phyloP scores from a whole-genome alignment of 2,888 invertebrate genomes.

The Petrolisthes manimaculis region DNA sequence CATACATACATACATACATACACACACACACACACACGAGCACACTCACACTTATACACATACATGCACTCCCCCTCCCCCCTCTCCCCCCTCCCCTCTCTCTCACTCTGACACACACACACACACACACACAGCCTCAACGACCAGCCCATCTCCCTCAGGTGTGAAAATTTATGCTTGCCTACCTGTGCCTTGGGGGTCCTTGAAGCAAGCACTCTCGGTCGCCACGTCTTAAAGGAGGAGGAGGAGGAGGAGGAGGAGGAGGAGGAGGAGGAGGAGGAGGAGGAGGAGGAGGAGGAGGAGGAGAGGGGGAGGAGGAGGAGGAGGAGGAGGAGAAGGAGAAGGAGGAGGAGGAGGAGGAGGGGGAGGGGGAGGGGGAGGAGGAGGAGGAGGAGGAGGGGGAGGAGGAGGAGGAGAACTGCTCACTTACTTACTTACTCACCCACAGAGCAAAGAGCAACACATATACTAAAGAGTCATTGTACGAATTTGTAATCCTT shows the following conservation, averaged over 20 bases:
- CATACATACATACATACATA: neutral
- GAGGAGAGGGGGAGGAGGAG: neutral
- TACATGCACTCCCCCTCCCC: neutral
- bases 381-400: neutral
- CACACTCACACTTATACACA: neutral
- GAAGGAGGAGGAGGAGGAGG: neutral
- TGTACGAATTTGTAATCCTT: too few relatives aligned
- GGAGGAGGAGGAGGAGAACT: neutral
- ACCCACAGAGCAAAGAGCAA: too few relatives aligned
- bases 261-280: neutral
- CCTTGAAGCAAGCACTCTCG: constrained; percentile 5
- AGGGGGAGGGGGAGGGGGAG: neutral
- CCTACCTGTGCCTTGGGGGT: constrained; percentile 25
- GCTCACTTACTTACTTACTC: neutral
- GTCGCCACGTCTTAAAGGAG: constrained; percentile 22
- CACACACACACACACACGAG: neutral
- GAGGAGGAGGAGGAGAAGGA: neutral
- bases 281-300: constrained; percentile 2
- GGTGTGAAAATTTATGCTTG: constrained; percentile 34
- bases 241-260: neutral
- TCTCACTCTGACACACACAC: neutral
- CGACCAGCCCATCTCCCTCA: constrained; percentile 4
- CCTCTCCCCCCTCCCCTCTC: neutral
- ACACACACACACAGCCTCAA: neutral
- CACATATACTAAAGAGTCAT: too few relatives aligned